Evolutionary conservation across 2,888 invertebrate genomes (phyloP), one percentile per base, ranked within the genome.

Genomic region (Phorcus lineatus): DNA sequence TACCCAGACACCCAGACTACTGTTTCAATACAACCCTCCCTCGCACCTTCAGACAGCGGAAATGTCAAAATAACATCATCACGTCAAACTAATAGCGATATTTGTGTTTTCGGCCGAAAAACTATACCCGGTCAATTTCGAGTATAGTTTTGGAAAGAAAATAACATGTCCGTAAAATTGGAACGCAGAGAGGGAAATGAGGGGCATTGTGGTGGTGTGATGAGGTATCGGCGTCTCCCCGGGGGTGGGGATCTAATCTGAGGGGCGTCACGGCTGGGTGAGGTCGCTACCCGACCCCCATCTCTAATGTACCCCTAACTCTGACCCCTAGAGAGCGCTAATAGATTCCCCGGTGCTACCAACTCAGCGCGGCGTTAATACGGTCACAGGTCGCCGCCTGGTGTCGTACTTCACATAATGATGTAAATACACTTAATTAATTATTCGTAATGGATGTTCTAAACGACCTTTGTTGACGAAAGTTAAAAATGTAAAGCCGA

Each of bases 111-210:
- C 24, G 9, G 16, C 24, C 19, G 4, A 57, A 24, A 57, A 24
- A 57, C 57, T 57, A 28, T 57, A 24, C 9, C 57, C 57, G 24
- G 19, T 24, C 24, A 57, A 47, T 47, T 47, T 47, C 47, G 9
- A 47, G 47, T 47, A 47, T 47, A 22, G 57, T 57, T 57, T 24
- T 57, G 6, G 22, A 70, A 70, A 36, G 36, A 31, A 70, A 36
- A 70, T 70, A 70, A 19, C 70, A 28, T 31, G 70, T 70, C 70
- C 36, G 40, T 31, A 70, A 70, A 70, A 70, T 70, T 70, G 36
- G 17, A 70, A 36, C 28, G 36, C 36, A 70, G 28, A 40, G 70
- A 36, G 19, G 36, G 36, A 70, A 70, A 70, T 70, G 28, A 70
- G 28, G 47, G 70, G 16, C 40, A 70, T 70, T 70, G 70, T 70